Base-by-base conservation (phyloP, 1,140 invertebrate genomes). In the Meloidogyne hapla region DNA sequence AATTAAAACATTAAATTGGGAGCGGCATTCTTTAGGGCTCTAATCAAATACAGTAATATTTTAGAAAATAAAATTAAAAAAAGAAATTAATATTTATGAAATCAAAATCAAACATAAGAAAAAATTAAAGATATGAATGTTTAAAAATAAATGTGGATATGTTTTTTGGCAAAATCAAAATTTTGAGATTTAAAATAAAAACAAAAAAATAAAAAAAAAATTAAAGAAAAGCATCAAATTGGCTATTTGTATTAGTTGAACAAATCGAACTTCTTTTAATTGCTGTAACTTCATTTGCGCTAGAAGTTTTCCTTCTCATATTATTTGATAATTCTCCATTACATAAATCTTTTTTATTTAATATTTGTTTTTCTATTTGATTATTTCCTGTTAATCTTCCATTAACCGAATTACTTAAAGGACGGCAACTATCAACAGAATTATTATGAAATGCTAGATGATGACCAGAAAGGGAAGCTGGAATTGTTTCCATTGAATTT, bases 151-250 rank as follows among this genome's bases (percentile, higher is more conserved):
- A 33, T 6, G 9, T 4, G 33, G 33, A 33, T 33, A 33, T 33
- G 33, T 33, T 33, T n/a, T n/a, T 33, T 33, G 33, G 33, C 33
- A 33, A n/a, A n/a, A 33, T 33, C 2, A 33, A 56, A 56, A 56
- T n/a, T 5, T 56, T 56, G 48, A 18, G 48, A n/a, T 6, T 5
- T n/a, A 6, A 4, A 18, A 18, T 15, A 18, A 6, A n/a, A n/a
- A 56, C 18, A n/a, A 56, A n/a, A n/a, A 56, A n/a, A n/a, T n/a
- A 56, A 48, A 18, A 5, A 18, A 18, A 5, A 18, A 18, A 18
- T 73, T 64, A 73, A 38, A 73, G 71, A 33, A 73, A 73, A 15
- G 71, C 45, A 64, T 73, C 71, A 38, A 61, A 73, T 63, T 73
- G 71, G 25, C 71, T 73, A 64, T 64, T 73, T 26, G 71, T 73